Evolutionary conservation across 2,113 vertebrate species (phyloP).

Genomic region (Struthidea cinerea): DNA sequence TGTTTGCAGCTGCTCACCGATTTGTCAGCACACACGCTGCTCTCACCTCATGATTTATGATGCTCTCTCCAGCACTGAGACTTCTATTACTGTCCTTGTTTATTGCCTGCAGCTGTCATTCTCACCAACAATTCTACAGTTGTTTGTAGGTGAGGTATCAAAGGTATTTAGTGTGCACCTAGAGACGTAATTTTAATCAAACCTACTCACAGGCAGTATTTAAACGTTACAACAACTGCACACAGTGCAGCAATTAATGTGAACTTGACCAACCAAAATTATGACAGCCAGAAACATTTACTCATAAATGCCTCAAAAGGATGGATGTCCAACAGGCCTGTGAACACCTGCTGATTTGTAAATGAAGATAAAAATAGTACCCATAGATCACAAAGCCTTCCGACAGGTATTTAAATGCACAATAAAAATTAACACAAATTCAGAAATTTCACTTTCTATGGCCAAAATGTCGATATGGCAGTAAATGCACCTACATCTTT

Average conservation of each 20-base stretch:
- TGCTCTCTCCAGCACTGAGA: slow-evolving; percentile 55
- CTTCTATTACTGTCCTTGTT: slow-evolving; percentile 70
- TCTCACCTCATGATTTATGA: slow-evolving; percentile 66
- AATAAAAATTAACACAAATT: not conserved
- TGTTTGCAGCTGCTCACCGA: slow-evolving; percentile 64
- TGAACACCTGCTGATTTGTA: slow-evolving; percentile 19
- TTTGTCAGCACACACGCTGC: slow-evolving; percentile 59
- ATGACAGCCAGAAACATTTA: not conserved
- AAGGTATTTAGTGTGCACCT: slow-evolving; percentile 56
- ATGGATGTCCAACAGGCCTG: not conserved
- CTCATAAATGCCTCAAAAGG: slow-evolving; percentile 8
- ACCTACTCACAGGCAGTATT: not conserved
- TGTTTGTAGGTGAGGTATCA: slow-evolving; percentile 72
- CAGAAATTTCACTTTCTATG: not conserved
- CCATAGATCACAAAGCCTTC: not conserved
- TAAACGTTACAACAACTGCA: slow-evolving; percentile 14
- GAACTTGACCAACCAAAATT: slow-evolving; percentile 14
- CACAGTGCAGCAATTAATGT: not conserved
- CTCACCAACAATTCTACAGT: slow-evolving; percentile 63
- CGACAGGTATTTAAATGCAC: not conserved
- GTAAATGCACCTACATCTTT: not conserved
- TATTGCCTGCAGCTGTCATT: slow-evolving; percentile 78
- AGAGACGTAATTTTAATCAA: slow-evolving; percentile 59
- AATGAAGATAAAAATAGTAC: slow-evolving; percentile 14
- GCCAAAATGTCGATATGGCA: accelerated